These are phyloP conservation scores for Hippoglossus stenolepis DNA, from an alignment of 2,113 vertebrate species.

Conservation along the genomic window DNA sequence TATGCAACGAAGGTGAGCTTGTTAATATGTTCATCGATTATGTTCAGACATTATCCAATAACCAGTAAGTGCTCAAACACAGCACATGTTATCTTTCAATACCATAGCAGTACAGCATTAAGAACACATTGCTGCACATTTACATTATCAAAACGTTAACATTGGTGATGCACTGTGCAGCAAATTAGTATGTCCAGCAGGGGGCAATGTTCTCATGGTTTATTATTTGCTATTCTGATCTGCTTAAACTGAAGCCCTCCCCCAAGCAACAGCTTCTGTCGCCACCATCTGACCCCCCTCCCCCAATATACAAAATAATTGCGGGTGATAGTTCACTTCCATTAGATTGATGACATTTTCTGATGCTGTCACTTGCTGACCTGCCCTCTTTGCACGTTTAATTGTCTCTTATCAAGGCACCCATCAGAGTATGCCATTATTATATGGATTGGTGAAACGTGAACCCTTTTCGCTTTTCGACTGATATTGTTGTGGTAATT, in stretches of 20 bases:
- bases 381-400: not conserved
- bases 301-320: too few species aligned
- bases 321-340: slow-evolving; percentile 51
- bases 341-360: slow-evolving; percentile 56
- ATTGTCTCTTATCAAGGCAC: too few species aligned
- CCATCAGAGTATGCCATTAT: too few species aligned
- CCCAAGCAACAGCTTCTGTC: too few species aligned
- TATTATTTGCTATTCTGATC: not conserved
- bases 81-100: not conserved
- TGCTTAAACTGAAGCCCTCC: not conserved
- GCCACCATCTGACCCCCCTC: too few species aligned
- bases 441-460: too few species aligned
- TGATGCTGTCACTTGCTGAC: slow-evolving; percentile 17
- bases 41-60: too few species aligned
- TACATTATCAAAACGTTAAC: not conserved
- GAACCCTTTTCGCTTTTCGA: too few species aligned
- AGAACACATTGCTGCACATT: not conserved
- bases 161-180: not conserved
- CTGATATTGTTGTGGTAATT: too few species aligned
- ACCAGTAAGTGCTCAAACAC: not conserved
- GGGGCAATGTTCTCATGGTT: slow-evolving; percentile 28
- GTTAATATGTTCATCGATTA: too few species aligned
- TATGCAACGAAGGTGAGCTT: too few species aligned
- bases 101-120: not conserved
- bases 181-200: slow-evolving; percentile 19